Conservation (phyloP, 53 echinoderm and acorn worm genomes). For the Paracentrotus lividus region DNA sequence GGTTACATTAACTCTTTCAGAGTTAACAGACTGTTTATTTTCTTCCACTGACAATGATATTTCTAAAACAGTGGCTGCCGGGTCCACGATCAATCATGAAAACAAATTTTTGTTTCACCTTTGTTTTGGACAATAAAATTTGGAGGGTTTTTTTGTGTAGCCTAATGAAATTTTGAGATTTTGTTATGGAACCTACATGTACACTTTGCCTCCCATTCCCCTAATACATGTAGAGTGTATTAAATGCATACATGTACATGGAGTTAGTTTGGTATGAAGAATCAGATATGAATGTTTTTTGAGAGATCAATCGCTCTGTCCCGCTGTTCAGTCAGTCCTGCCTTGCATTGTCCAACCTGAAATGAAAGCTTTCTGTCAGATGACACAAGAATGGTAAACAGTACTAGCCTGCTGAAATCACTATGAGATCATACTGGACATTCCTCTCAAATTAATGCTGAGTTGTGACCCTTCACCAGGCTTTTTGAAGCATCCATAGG, state of each 20-base stretch:
- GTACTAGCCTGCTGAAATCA: constrained; percentile 39
- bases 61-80: no score
- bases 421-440: constrained; percentile 51
- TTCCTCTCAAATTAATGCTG: constrained; percentile 35
- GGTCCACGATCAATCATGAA: no score
- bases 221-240: not conserved
- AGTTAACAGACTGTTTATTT: no score
- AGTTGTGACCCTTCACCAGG: constrained; percentile 50
- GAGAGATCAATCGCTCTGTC: not conserved
- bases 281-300: not conserved
- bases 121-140: no score
- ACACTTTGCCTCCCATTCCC: not conserved
- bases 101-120: no score
- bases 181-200: not conserved
- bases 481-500: constrained; percentile 13
- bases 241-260: not conserved
- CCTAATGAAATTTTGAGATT: no score
- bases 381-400: constrained; percentile 52
- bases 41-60: no score
- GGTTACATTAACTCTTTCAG: no score
- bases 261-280: not conserved
- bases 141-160: no score
- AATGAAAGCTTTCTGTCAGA: constrained; percentile 36
- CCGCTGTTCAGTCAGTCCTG: constrained; percentile 26
- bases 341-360: not conserved